Base-by-base conservation (phyloP, 1,140 invertebrate genomes). In the Coelopa frigida region DNA sequence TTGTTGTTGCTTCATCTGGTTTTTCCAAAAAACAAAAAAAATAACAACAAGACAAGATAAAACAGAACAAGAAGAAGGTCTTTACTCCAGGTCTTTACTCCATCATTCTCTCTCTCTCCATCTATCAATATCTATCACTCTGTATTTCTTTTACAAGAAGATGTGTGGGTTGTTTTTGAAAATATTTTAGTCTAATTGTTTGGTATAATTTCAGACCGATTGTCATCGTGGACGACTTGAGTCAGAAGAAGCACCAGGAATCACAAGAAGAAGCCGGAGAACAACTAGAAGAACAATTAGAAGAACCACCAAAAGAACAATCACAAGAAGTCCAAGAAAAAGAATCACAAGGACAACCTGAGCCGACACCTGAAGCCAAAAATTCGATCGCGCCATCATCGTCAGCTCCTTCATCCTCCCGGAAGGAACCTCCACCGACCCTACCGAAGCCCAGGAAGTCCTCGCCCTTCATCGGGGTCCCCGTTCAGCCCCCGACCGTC, bases 221-320 rank as follows among this genome's bases (percentile, higher is more conserved):
- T 52, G 59, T 58, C 39, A 54, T 57, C 49, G 58, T 56, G 26
- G 60, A 66, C 52, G 60, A 67, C 49, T 48, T 53, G 44, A 50
- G 48, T 20, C 48, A 53, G 40, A 33, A 52, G 21, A 35, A 48
- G 24, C 32, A 40, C 3, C 4, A n/a, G n/a, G n/a, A n/a, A n/a
- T n/a, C n/a, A n/a, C n/a, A n/a, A n/a, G 37, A 49, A 57, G 38
- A 49, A 23, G n/a, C 14, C 18, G 8, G 29, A 32, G 27, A 26
- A 21, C 17, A 12, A 31, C 27, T 18, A 5, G 26, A 29, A 14
- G 24, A 31, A 20, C 10, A 14, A 24, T 17, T n/a, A n/a, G n/a
- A n/a, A n/a, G n/a, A n/a, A n/a, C n/a, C n/a, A n/a, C n/a, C n/a
- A n/a, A 29, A 8, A 29, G 14, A 8, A 29, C 8, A 10, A 14